These are phyloP conservation scores for Halocynthia roretzi DNA, from an alignment of 23 tunicate species.

Conservation along the genomic window DNA sequence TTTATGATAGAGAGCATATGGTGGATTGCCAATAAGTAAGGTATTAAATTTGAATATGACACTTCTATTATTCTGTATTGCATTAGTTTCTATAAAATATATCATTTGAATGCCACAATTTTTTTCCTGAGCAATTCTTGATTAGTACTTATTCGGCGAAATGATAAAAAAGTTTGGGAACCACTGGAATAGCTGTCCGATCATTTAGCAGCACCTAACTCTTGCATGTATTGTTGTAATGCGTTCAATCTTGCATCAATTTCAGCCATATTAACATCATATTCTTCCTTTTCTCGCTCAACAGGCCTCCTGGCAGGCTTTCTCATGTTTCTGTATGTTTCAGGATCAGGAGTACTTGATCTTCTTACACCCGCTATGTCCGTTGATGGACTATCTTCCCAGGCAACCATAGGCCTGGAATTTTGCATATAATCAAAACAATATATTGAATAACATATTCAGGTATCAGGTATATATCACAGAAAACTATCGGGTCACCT, in stretches of 20 bases:
- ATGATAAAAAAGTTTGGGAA: too few relatives aligned
- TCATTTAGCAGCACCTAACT: slow-evolving; percentile 30
- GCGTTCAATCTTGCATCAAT: slow-evolving; percentile 89
- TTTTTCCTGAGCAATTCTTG: too few relatives aligned
- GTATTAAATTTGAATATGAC: too few relatives aligned
- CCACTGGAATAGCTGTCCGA: background rate
- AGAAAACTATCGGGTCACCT: background rate
- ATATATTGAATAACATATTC: background rate
- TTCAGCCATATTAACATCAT: slow-evolving; percentile 75
- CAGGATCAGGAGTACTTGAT: slow-evolving; percentile 53
- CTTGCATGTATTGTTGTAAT: slow-evolving; percentile 85
- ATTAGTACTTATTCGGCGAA: too few relatives aligned
- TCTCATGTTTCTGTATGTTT: slow-evolving; percentile 17
- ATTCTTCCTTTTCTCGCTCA: slow-evolving; percentile 7
- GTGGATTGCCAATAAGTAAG: too few relatives aligned
- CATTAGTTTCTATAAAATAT: too few relatives aligned
- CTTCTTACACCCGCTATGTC: slow-evolving; percentile 1
- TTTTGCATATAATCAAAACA: background rate
- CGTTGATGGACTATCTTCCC: slow-evolving; percentile 4
- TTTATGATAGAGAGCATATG: too few relatives aligned
- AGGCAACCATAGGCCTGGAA: slow-evolving; percentile 21
- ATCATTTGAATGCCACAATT: too few relatives aligned
- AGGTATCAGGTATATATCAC: background rate
- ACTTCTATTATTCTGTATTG: too few relatives aligned
- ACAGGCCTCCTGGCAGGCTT: background rate